Percentiles rank a stretch among this genome's conserved stretches.
Conservation (phyloP, 2,113 vertebrate species). For the Coreoperca whiteheadi region DNA sequence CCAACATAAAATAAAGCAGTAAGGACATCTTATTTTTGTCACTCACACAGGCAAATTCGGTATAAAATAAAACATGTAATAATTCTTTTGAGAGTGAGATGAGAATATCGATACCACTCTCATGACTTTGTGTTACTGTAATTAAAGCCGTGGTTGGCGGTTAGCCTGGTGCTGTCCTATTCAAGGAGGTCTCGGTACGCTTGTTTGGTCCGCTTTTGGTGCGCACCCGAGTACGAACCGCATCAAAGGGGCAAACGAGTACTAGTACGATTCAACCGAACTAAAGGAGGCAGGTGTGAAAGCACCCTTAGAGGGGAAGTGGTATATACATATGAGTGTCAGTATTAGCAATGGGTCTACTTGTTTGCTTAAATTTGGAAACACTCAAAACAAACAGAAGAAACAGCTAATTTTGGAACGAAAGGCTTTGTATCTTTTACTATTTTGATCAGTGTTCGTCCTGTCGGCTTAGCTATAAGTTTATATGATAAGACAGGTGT, state of each 20-base stretch:
- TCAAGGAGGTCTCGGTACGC: too few species aligned
- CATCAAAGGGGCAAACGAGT: too few species aligned
- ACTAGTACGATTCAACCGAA: too few species aligned
- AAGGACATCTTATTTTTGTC: too few species aligned
- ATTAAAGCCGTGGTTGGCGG: neutral
- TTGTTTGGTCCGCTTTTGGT: too few species aligned
- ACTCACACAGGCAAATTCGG: too few species aligned
- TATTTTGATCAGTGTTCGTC: neutral
- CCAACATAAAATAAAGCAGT: too few species aligned
- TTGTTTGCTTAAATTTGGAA: neutral
- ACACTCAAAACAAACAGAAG: conserved; percentile 3
- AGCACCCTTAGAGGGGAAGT: too few species aligned
- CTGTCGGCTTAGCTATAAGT: neutral
- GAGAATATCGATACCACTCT: neutral
- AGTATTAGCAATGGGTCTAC: neutral
- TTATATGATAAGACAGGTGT: neutral
- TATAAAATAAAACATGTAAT: too few species aligned
- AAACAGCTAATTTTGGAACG: neutral
- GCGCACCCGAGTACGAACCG: too few species aligned
- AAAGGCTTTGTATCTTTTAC: neutral
- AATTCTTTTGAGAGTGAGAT: neutral
- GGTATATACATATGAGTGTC: neutral
- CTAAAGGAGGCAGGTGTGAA: too few species aligned
- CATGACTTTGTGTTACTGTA: neutral
- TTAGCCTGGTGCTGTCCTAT: too few species aligned